These are phyloP conservation scores for Litocranius walleri DNA, from an alignment of 2,113 vertebrate genomes.

Conservation along the genomic window DNA sequence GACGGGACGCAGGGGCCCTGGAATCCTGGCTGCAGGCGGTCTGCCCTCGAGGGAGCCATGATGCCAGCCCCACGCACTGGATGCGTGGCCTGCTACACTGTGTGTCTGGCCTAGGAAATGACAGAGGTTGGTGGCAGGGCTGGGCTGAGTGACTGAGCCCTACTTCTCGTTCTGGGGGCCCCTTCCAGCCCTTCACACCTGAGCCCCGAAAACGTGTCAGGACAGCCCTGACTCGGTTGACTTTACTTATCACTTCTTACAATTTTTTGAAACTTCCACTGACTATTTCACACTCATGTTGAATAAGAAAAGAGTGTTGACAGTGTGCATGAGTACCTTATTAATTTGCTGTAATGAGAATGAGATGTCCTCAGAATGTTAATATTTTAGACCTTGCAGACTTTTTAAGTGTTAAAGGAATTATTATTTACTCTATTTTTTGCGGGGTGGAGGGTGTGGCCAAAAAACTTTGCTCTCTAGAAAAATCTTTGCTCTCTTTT, in stretches of 20 bases:
- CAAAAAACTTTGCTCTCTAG: neutral
- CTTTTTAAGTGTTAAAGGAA: neutral
- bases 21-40: rapidly evolving
- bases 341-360: neutral
- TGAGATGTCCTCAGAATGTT: neutral
- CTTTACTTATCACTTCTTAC: neutral
- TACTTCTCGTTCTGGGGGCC: neutral
- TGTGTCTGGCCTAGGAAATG: neutral
- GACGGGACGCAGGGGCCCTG: neutral
- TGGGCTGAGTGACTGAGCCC: neutral
- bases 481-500: neutral
- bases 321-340: neutral
- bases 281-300: neutral
- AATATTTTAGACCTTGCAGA: neutral
- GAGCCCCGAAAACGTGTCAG: neutral
- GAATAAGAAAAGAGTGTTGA: neutral
- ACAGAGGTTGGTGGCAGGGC: neutral
- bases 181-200: too few species aligned
- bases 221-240: neutral
- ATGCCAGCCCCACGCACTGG: rapidly evolving
- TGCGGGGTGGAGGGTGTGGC: neutral
- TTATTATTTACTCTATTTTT: neutral
- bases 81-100: rapidly evolving
- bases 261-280: neutral
- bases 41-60: rapidly evolving